phyloP scores from a whole-genome alignment of 2,113 vertebrate species.

The Toxotes jaculatrix region DNA sequence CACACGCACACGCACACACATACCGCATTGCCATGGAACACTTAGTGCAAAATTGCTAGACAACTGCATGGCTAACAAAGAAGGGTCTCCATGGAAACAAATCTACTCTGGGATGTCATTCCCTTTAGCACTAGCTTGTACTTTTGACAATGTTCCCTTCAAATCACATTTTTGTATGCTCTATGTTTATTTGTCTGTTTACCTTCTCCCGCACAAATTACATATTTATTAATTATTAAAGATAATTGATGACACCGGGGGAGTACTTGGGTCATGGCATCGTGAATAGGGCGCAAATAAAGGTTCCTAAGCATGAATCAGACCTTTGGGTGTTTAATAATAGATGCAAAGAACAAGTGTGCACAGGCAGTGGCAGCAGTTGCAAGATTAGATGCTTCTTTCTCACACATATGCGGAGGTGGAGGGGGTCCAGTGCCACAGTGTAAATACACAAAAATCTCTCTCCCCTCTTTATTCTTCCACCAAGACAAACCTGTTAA shows the following conservation, averaged over 20 bases:
- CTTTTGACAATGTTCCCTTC: constrained; percentile 19
- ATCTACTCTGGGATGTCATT: constrained; percentile 47
- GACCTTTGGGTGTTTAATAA: constrained; percentile 17
- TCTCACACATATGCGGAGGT: background rate
- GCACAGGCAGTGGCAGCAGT: background rate
- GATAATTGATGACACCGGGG: background rate
- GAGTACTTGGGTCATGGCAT: background rate
- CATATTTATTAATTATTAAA: background rate
- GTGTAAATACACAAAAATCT: background rate
- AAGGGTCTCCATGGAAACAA: constrained; percentile 66
- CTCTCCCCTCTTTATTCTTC: constrained; percentile 18
- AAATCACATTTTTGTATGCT: constrained; percentile 1
- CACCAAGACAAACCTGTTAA: constrained; percentile 51
- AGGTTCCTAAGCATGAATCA: background rate
- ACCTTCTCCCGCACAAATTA: no score
- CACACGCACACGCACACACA: background rate
- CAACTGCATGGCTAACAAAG: constrained; percentile 64
- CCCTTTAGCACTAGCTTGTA: constrained; percentile 15
- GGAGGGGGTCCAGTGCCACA: background rate
- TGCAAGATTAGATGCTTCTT: background rate
- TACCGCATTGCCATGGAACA: constrained; percentile 18
- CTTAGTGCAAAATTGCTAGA: constrained; percentile 48
- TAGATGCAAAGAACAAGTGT: constrained; percentile 1
- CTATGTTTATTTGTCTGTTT: background rate
- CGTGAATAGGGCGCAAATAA: constrained; percentile 3